Evolutionary conservation across 2,797 vertebrate species (phyloP).

Genomic region (Furcifer pardalis): DNA sequence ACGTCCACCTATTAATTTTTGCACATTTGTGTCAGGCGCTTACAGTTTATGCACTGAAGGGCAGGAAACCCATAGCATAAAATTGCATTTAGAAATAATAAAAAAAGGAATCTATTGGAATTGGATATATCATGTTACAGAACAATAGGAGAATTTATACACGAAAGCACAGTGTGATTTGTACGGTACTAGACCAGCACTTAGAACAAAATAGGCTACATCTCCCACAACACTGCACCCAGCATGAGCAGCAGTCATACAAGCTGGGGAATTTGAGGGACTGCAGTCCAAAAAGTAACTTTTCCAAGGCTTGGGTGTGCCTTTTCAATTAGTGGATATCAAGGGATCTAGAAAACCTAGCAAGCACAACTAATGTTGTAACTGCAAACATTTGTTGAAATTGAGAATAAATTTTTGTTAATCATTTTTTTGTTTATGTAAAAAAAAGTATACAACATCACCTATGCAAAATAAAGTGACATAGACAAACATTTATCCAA

Average conservation of each 20-base stretch:
- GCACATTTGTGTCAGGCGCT: background rate
- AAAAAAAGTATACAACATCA: too few relatives aligned
- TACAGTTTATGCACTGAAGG: background rate
- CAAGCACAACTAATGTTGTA: too few relatives aligned
- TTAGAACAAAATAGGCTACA: too few relatives aligned
- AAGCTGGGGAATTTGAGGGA: too few relatives aligned
- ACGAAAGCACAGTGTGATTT: background rate
- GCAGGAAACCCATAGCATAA: background rate
- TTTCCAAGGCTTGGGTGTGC: background rate
- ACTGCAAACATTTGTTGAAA: background rate
- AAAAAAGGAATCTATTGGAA: background rate
- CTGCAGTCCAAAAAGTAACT: too few relatives aligned
- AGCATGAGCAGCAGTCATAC: too few relatives aligned
- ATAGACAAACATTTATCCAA: too few relatives aligned
- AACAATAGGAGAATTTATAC: background rate
- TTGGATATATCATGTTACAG: background rate
- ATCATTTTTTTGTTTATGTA: too few relatives aligned
- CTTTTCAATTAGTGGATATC: too few relatives aligned
- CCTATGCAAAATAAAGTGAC: too few relatives aligned
- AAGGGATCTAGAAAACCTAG: too few relatives aligned
- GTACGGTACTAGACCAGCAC: background rate
- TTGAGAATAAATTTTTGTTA: background rate
- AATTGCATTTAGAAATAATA: background rate
- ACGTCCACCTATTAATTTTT: background rate
- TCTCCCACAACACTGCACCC: too few relatives aligned